phyloP scores from a whole-genome alignment of 2,113 vertebrate genomes.

The Percina caprodes region DNA sequence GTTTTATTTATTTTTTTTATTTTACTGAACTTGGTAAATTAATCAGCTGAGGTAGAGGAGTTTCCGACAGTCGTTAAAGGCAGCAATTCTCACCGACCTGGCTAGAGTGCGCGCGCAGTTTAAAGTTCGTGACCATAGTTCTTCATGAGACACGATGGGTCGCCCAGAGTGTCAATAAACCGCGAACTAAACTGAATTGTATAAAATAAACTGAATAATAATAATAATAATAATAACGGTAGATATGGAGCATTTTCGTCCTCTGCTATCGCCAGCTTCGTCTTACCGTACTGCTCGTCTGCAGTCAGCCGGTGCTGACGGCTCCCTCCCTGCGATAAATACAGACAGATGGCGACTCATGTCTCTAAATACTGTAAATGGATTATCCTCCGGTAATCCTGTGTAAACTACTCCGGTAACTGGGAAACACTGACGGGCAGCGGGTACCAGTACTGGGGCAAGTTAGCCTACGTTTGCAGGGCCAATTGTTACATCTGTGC shows the following conservation, averaged over 20 bases:
- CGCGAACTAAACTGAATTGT: not conserved
- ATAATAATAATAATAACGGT: too few species aligned
- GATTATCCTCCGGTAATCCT: slow-evolving; percentile 83
- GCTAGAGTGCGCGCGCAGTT: slow-evolving; percentile 53
- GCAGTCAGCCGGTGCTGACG: slow-evolving; percentile 41
- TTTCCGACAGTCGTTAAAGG: slow-evolving; percentile 47
- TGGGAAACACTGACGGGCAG: slow-evolving; percentile 51
- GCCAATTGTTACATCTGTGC: slow-evolving; percentile 12
- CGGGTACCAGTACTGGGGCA: slow-evolving; percentile 32
- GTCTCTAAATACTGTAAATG: slow-evolving; percentile 82
- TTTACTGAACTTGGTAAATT: not conserved
- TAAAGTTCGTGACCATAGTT: slow-evolving; percentile 33
- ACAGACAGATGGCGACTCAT: slow-evolving; percentile 84
- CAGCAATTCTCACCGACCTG: slow-evolving; percentile 39
- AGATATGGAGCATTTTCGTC: not conserved
- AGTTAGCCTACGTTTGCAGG: slow-evolving; percentile 30
- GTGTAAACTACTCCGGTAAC: slow-evolving; percentile 81
- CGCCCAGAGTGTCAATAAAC: not conserved
- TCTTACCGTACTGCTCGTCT: slow-evolving; percentile 30
- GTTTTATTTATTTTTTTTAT: not conserved
- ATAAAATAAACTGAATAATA: too few species aligned
- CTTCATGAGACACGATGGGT: too few species aligned
- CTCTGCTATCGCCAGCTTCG: not conserved
- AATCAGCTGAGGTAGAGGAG: fast-evolving
- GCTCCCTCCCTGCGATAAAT: slow-evolving; percentile 72